phyloP scores from a whole-genome alignment of 2,113 vertebrate species.

The Sinocyclocheilus maitianheensis region DNA sequence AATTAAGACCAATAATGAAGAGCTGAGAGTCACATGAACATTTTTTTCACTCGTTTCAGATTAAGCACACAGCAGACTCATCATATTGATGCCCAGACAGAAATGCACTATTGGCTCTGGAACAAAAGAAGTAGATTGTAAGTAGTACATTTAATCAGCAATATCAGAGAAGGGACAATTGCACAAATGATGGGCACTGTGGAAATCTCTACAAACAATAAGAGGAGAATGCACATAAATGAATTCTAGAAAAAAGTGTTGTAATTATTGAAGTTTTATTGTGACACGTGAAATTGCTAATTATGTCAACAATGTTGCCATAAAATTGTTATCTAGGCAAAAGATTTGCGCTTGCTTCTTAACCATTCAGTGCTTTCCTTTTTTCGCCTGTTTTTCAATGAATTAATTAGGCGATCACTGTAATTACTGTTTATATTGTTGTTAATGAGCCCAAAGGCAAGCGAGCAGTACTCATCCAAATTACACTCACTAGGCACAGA shows the following conservation, averaged over 20 bases:
- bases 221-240: constrained; percentile 58
- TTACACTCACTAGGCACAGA: constrained; percentile 76
- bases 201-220: constrained; percentile 56
- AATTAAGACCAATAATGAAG: constrained; percentile 63
- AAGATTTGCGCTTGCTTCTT: constrained; percentile 73
- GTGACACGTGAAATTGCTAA: constrained; percentile 72
- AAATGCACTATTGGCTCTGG: constrained; percentile 57
- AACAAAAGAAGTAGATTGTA: constrained; percentile 67
- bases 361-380: constrained; percentile 67
- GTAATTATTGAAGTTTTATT: constrained; percentile 70
- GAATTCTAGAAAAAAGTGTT: constrained; percentile 57
- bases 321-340: constrained; percentile 73
- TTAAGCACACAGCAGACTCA: constrained; percentile 58
- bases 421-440: constrained; percentile 84
- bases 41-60: constrained; percentile 53
- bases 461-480: constrained; percentile 81
- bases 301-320: constrained; percentile 71
- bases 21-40: constrained; percentile 59
- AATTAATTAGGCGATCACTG: constrained; percentile 83
- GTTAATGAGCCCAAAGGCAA: constrained; percentile 84
- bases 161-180: constrained; percentile 62
- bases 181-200: constrained; percentile 53
- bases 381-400: constrained; percentile 65
- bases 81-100: constrained; percentile 54
- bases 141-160: constrained; percentile 68